A percentile compares a stretch with the other conserved stretches of the same genome.
These are phyloP conservation scores for Hypotaenidia okinawae DNA, from an alignment of 2,797 vertebrate genomes.

Conservation along the genomic window DNA sequence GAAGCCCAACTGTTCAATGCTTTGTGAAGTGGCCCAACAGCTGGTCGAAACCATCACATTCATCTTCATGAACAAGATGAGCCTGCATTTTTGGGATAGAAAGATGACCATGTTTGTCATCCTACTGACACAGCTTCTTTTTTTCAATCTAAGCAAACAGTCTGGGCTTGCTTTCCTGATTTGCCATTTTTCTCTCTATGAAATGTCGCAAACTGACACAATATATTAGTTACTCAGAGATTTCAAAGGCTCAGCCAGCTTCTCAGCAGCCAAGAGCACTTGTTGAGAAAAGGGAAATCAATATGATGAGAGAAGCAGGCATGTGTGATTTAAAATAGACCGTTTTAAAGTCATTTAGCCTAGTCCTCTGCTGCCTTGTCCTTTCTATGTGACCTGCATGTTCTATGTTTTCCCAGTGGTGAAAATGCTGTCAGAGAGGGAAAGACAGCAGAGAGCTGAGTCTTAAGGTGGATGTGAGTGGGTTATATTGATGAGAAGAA, in stretches of 20 bases:
- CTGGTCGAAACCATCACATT: not conserved
- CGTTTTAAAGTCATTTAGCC: not conserved
- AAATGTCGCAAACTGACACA: not conserved
- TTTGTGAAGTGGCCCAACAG: not conserved
- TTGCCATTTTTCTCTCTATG: constrained; percentile 1
- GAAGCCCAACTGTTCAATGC: not conserved
- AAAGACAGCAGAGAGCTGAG: not conserved
- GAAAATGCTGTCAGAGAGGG: not conserved
- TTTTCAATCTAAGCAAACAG: not conserved
- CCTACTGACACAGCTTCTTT: constrained; percentile 1
- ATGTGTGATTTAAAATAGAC: not conserved
- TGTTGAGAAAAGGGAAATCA: constrained; percentile 20
- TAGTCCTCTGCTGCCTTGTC: not conserved
- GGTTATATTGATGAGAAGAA: not conserved
- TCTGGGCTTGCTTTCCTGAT: not conserved
- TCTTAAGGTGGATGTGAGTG: not conserved
- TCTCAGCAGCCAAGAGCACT: constrained; percentile 9
- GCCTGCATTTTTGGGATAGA: not conserved
- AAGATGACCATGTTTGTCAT: not conserved
- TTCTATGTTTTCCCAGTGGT: not conserved
- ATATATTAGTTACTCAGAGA: not conserved
- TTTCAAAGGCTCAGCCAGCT: not conserved
- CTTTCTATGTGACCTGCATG: not conserved
- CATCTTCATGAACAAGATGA: not conserved
- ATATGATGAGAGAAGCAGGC: not conserved